Conservation (phyloP, 2,113 vertebrate species). For the Campylomormyrus numenius region DNA sequence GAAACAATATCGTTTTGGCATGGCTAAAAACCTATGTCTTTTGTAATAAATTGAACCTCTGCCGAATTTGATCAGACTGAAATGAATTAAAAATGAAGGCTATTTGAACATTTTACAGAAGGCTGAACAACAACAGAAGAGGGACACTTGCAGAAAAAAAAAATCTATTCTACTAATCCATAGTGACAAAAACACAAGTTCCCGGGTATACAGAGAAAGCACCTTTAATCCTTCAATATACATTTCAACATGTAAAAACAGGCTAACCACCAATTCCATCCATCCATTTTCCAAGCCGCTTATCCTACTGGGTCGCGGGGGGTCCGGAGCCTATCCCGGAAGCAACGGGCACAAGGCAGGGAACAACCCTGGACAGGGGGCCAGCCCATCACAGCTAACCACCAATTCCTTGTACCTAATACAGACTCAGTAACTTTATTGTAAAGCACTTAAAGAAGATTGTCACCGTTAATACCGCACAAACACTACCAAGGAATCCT, state of each 20-base stretch:
- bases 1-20: not conserved
- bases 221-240: not conserved
- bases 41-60: not conserved
- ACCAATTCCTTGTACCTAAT: not conserved
- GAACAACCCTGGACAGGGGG: no score
- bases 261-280: not conserved
- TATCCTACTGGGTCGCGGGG: no score
- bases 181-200: not conserved
- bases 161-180: not conserved
- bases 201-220: not conserved
- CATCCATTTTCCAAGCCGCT: no score
- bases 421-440: constrained; percentile 2
- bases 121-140: not conserved
- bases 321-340: no score
- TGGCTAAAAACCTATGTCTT: not conserved
- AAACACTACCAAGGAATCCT: not conserved
- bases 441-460: not conserved
- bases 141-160: not conserved
- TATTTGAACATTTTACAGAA: not conserved
- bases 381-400: no score
- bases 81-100: not conserved
- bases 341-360: no score
- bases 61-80: not conserved
- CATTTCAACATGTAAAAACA: not conserved
- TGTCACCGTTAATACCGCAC: not conserved